These are phyloP conservation scores for Caenorhabditis zanzibari DNA, from an alignment of 2,888 invertebrate species.

Conservation along the genomic window DNA sequence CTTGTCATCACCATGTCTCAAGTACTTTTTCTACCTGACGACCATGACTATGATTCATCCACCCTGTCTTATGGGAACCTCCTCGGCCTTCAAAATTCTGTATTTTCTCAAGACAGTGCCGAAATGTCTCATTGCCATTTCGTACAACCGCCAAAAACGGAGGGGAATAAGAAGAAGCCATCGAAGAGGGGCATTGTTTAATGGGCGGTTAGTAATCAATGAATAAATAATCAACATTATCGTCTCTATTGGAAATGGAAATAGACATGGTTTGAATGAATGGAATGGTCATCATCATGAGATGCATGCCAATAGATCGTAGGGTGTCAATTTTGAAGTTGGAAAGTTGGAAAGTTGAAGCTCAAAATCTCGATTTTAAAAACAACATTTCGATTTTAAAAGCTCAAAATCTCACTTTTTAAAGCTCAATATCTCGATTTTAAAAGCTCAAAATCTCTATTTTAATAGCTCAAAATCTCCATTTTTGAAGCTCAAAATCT, in stretches of 20 bases:
- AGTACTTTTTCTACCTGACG: neutral
- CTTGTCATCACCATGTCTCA: neutral
- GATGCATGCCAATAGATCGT: neutral
- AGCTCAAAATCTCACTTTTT: too few relatives aligned
- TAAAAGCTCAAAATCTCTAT: too few relatives aligned
- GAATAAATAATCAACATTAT: conserved; percentile 56
- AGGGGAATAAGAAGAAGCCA: neutral
- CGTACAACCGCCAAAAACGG: neutral
- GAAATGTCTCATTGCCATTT: conserved; percentile 64
- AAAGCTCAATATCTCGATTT: too few relatives aligned
- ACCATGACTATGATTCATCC: conserved; percentile 51
- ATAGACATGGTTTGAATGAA: conserved; percentile 12
- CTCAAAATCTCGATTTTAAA: too few relatives aligned
- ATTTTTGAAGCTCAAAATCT: too few relatives aligned
- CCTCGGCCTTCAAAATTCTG: neutral
- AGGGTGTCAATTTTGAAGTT: neutral
- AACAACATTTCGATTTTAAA: too few relatives aligned
- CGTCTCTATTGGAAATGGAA: too few relatives aligned
- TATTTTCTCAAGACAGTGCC: conserved; percentile 38
- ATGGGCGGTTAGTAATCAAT: conserved; percentile 54
- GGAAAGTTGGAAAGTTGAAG: neutral
- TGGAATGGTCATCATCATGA: neutral
- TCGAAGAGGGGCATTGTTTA: conserved; percentile 9
- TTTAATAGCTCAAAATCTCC: too few relatives aligned
- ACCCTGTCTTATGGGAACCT: conserved; percentile 34